phyloP scores from a whole-genome alignment of 2,888 invertebrate species.

The Ochlodes sylvanus region DNA sequence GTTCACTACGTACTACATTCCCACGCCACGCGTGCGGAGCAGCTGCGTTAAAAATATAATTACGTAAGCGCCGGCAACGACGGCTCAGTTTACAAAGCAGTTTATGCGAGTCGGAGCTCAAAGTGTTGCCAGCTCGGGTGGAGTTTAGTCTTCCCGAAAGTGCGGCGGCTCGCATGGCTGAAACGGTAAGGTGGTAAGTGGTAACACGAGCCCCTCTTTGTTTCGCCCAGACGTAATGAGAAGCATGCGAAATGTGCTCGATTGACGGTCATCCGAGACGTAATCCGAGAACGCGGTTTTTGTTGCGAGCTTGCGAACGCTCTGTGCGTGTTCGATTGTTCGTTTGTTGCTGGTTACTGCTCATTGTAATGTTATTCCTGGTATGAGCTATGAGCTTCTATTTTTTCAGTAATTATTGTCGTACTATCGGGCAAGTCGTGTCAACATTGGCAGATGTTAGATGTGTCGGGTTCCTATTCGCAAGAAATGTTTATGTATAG shows the following conservation, averaged over 20 bases:
- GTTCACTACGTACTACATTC: not conserved
- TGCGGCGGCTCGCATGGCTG: slow-evolving; percentile 28
- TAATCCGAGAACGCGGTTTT: slow-evolving; percentile 59
- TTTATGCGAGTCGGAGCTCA: slow-evolving; percentile 11
- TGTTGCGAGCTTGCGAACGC: slow-evolving; percentile 15
- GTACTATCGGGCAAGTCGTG: no score
- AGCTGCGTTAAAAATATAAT: slow-evolving; percentile 19
- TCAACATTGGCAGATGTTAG: no score
- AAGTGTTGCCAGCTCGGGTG: slow-evolving; percentile 38
- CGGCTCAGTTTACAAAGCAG: slow-evolving; percentile 23
- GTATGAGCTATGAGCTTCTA: no score
- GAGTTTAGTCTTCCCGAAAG: slow-evolving; percentile 38
- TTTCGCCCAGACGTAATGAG: slow-evolving; percentile 82
- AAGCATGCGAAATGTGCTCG: slow-evolving; percentile 80
- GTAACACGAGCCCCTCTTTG: slow-evolving; percentile 76
- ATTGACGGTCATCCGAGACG: slow-evolving; percentile 75
- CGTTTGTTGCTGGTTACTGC: not conserved
- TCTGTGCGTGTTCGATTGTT: slow-evolving; percentile 21
- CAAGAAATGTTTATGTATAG: no score
- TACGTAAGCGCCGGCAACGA: slow-evolving; percentile 13
- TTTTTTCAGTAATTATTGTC: no score
- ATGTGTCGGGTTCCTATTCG: no score
- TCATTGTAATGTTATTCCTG: no score
- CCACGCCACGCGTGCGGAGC: slow-evolving; percentile 17
- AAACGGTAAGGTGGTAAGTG: slow-evolving; percentile 55